These are phyloP conservation scores for Siphamia tubifer DNA, from an alignment of 2,113 vertebrate genomes.

Conservation along the genomic window DNA sequence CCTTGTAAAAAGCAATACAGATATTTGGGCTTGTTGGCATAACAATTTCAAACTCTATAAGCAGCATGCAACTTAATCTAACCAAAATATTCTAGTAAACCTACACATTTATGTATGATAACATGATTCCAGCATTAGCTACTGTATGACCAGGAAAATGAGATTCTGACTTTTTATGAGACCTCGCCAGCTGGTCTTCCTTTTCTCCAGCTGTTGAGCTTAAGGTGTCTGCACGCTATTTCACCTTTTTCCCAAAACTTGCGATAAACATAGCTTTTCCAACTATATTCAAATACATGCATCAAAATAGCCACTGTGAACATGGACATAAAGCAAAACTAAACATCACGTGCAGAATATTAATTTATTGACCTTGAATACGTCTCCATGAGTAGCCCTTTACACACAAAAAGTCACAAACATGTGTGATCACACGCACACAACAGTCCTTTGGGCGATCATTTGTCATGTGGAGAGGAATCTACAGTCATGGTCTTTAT, in stretches of 20 bases:
- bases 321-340: neutral
- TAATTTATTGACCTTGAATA: conserved; percentile 17
- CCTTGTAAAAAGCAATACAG: neutral
- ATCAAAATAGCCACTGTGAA: neutral
- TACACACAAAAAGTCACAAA: conserved; percentile 13
- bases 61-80: conserved; percentile 21
- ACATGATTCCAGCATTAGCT: conserved; percentile 42
- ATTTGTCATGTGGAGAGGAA: conserved; percentile 74
- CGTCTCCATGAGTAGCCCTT: conserved; percentile 17
- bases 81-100: conserved; percentile 42
- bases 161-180: conserved; percentile 21
- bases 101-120: neutral
- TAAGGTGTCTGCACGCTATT: conserved; percentile 18
- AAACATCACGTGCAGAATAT: neutral
- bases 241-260: conserved; percentile 16
- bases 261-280: neutral
- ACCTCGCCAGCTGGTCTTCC: conserved; percentile 46
- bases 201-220: conserved; percentile 45
- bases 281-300: neutral
- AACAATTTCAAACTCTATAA: neutral
- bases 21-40: neutral
- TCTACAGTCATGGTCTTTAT: conserved; percentile 65
- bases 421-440: conserved; percentile 2
- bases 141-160: conserved; percentile 27
- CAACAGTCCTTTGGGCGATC: conserved; percentile 50